Conservation (phyloP, 2,797 vertebrate species). For the Ptychadena robeensis region DNA sequence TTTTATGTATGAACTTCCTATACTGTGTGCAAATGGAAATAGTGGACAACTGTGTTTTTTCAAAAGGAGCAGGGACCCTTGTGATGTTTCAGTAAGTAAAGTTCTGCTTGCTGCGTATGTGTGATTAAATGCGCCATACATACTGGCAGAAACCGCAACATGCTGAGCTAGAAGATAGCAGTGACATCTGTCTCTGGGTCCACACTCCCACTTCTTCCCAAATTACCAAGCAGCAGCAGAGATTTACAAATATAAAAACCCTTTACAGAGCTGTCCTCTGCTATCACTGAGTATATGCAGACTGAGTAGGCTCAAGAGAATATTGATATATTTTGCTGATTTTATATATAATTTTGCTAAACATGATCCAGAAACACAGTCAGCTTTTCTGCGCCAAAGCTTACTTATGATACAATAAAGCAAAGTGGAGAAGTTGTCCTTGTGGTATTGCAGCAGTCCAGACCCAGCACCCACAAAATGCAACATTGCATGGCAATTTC, state of each 20-base stretch:
- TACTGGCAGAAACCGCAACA: constrained; percentile 28
- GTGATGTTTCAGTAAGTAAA: constrained; percentile 24
- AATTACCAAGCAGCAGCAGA: constrained; percentile 29
- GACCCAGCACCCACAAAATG: too few species aligned
- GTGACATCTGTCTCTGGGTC: constrained; percentile 31
- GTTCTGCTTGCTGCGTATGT: constrained; percentile 7
- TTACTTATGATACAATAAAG: too few species aligned
- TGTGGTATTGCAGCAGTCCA: too few species aligned
- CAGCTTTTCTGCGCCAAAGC: too few species aligned
- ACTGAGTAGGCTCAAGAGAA: not conserved
- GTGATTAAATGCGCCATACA: constrained; percentile 39
- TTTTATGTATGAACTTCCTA: not conserved
- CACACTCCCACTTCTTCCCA: constrained; percentile 1
- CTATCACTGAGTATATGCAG: constrained; percentile 17
- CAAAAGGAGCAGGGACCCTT: constrained; percentile 3
- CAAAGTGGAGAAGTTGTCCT: too few species aligned
- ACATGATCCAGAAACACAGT: too few species aligned
- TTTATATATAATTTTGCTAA: not conserved
- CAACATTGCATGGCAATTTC: too few species aligned
- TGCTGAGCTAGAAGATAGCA: constrained; percentile 37
- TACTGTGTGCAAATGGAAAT: constrained; percentile 21
- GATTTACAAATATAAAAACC: constrained; percentile 42
- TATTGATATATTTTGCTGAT: not conserved
- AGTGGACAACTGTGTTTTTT: not conserved
- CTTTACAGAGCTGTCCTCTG: constrained; percentile 11